Percentiles rank a stretch among this genome's conserved stretches.
phyloP scores from a whole-genome alignment of 2,797 vertebrate species.

The Mionectes olivaceus region DNA sequence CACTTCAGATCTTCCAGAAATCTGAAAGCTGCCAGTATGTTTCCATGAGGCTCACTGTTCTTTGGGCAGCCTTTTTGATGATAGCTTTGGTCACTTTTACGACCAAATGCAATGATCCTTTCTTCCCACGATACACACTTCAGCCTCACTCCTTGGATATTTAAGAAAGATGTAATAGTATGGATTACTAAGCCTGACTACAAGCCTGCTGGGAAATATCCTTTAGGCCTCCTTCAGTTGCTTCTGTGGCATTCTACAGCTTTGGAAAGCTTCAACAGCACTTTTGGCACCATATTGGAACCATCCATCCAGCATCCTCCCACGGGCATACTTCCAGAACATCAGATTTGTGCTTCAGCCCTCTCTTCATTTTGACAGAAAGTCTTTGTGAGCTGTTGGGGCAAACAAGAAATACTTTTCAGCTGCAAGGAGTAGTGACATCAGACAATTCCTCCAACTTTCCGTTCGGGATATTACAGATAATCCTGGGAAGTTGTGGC shows the following conservation, averaged over 20 bases:
- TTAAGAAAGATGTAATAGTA: neutral
- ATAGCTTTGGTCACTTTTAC: neutral
- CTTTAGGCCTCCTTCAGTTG: neutral
- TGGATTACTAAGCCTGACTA: neutral
- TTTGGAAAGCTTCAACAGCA: neutral
- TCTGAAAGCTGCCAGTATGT: neutral
- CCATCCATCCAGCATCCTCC: neutral
- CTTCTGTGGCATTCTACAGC: neutral
- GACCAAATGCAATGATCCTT: neutral
- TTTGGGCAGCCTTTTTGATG: neutral
- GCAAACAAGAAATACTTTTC: neutral
- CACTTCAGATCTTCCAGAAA: neutral
- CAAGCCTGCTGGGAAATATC: neutral
- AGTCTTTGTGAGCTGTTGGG: neutral
- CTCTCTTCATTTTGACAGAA: neutral
- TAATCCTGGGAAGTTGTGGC: neutral
- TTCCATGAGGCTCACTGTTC: neutral
- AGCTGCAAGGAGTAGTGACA: neutral
- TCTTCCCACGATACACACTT: neutral
- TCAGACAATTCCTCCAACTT: neutral
- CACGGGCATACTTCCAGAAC: neutral
- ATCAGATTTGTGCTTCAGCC: neutral
- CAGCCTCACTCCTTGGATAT: neutral
- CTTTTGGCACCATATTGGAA: neutral
- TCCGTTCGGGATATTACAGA: neutral